Evolutionary conservation across 2,113 vertebrate genomes (phyloP), one percentile per base, ranked within the genome.

Genomic region (Galeopterus variegatus): DNA sequence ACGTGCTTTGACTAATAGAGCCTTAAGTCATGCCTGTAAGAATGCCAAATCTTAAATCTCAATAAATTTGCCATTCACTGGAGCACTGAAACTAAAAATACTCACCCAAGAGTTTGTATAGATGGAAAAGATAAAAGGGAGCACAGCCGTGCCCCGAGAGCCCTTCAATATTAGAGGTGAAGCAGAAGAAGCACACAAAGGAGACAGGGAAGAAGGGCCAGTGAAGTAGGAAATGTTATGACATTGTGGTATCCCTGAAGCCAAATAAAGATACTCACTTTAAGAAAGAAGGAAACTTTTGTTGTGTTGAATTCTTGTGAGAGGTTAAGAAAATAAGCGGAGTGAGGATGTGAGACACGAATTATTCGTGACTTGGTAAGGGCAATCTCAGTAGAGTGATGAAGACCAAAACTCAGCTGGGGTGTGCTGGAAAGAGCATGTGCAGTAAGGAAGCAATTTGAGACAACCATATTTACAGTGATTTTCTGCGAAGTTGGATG

Each of bases 131-230:
- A 89, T 18, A 64, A 85, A 81, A 96, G 5, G 18, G 23, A 94
- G 19, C 9, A 62, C 28, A 90, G 17, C n/a, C 23, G 6, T 36
- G 0, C 26, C 62, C 26, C 5, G 26, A 65, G 26, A 23, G 26
- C 6, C 9, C 6, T 24, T 14, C 12, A 65, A 10, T 23, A 10
- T 19, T 80, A 82, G 7, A 67, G 64, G 6, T n/a, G 10, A 67
- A 90, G 58, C 33, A 88, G 24, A 97, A 24, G 28, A 83, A 48
- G 56, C 28, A 88, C 93, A 90, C 13, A 72, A 76, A 79, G 70
- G 56, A 69, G 41, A 58, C 13, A 13, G 3, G 23, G 17, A 86
- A 93, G 18, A 95, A 95, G 83, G 70, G 48, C 13, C 79, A 82
- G 24, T 12, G 18, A 67, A 72, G 45, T 11, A 76, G 41, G 33